Conservation (phyloP, 2,113 vertebrate species). For the Leptocoma aspasia region DNA sequence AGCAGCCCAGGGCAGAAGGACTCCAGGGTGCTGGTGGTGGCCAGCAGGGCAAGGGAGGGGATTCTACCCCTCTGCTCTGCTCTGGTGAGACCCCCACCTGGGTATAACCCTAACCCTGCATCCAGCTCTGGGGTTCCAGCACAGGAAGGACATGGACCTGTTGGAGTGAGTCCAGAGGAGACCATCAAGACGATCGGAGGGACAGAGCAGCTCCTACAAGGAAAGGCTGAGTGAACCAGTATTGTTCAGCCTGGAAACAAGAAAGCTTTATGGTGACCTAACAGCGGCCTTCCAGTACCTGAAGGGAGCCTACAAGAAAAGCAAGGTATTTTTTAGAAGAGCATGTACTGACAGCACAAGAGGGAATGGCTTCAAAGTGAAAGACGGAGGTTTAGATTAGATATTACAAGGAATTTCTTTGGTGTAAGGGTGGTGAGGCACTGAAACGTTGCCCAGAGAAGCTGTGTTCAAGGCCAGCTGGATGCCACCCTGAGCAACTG, state of each 20-base stretch:
- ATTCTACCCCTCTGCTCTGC: not conserved
- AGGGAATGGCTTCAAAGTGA: not conserved
- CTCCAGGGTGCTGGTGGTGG: too few species aligned
- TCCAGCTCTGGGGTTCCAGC: not conserved
- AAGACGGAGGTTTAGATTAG: not conserved
- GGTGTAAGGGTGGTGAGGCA: not conserved
- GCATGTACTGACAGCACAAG: not conserved
- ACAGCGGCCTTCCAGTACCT: not conserved
- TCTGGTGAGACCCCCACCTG: not conserved
- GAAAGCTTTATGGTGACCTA: not conserved
- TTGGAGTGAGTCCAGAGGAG: fast-evolving
- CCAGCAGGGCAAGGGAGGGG: not conserved
- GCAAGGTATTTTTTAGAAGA: not conserved
- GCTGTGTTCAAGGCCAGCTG: not conserved
- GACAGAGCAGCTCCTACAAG: not conserved
- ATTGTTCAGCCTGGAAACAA: not conserved
- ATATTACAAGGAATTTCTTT: not conserved
- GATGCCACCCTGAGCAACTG: not conserved
- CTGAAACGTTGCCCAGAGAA: not conserved
- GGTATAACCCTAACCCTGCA: too few species aligned
- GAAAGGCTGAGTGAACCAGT: not conserved
- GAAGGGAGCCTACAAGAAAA: not conserved
- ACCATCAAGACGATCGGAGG: not conserved
- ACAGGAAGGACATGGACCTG: not conserved
- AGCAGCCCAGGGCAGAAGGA: not conserved